Base-by-base conservation (phyloP, 2,797 vertebrate species). In the Tapera naevia region DNA sequence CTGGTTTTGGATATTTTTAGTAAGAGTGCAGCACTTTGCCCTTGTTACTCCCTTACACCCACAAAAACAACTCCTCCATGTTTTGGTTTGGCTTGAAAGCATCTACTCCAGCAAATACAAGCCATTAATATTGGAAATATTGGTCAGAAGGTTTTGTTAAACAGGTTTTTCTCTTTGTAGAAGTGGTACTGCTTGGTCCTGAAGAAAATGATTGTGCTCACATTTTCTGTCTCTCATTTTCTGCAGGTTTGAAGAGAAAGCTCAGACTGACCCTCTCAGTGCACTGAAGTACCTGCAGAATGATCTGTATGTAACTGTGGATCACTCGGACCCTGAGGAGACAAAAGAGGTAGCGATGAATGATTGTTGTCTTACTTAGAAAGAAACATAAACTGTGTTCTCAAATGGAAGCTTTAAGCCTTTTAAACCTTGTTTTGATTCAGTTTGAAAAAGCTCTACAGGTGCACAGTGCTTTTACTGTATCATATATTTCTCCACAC, bases 271-370 rank as follows among this genome's bases (percentile, higher is more conserved):
- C 91, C 99, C 99, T 10, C 98, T 99, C 65, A 99, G 97, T 95
- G 99, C 99, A 58, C 98, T 99, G 86, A 99, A 99, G 95, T 99
- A 99, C 96, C 98, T 99, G 94, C 99, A 99, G 97, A 99, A 99
- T 14, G 99, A 99, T 95, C 98, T 99, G 78, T 99, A 98, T 13
- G 98, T 99, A 81, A 99, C 99, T 2, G 99, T 99, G 97, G 99
- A 99, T 98, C 99, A 99, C 97, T 99, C 98, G 0, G 99, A 99
- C 97, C 99, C 99, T 0, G 98, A 99, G 85, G 99, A 99, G 97
- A 99, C 99, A 88, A 99, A 99, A 98, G 99, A 99, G 99, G 99
- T 99, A 95, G 95, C 41, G 28, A 53, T 27, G 85, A 64, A 43
- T 3, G 1, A 72, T 53, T 39, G 19, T 56, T 50, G 22, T 48